Evolutionary conservation across 1,140 invertebrate species (phyloP).

Genomic region (Papilio xuthus): DNA sequence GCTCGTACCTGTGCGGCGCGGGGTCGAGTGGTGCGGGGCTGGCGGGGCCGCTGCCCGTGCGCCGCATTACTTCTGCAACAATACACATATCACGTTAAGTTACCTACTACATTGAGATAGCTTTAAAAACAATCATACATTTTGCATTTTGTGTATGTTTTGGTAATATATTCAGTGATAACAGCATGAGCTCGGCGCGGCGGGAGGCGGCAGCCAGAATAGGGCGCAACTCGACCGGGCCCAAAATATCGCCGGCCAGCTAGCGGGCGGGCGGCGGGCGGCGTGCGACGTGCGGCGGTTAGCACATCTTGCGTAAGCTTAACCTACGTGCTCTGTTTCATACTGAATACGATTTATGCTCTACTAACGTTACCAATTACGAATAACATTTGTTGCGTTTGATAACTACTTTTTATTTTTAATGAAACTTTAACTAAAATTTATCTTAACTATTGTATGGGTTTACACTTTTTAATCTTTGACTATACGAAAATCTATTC

Average conservation of each 20-base stretch:
- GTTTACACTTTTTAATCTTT: not conserved
- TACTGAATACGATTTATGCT: not conserved
- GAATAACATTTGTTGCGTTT: no score
- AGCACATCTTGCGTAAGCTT: constrained; percentile 50
- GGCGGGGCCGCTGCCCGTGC: constrained; percentile 69
- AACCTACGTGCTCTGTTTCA: constrained; percentile 6
- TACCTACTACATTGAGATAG: not conserved
- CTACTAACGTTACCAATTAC: not conserved
- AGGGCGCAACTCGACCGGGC: constrained; percentile 56
- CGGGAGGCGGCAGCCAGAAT: not conserved
- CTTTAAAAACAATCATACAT: constrained; percentile 3
- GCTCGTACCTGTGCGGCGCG: constrained; percentile 17
- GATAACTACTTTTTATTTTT: no score
- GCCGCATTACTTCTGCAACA: constrained; percentile 79
- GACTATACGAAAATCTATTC: not conserved
- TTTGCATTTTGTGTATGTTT: constrained; percentile 29
- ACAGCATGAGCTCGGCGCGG: no score
- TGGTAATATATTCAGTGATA: not conserved
- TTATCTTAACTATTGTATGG: no score
- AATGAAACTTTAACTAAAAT: no score
- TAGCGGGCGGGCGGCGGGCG: constrained; percentile 20
- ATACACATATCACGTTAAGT: constrained; percentile 37
- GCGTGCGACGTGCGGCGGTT: constrained; percentile 46
- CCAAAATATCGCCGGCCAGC: constrained; percentile 54
- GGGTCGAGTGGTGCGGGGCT: constrained; percentile 46